Percentiles rank a stretch among this genome's conserved stretches.
Conservation (phyloP, 2,797 vertebrate species). For the Apodemus agrarius region DNA sequence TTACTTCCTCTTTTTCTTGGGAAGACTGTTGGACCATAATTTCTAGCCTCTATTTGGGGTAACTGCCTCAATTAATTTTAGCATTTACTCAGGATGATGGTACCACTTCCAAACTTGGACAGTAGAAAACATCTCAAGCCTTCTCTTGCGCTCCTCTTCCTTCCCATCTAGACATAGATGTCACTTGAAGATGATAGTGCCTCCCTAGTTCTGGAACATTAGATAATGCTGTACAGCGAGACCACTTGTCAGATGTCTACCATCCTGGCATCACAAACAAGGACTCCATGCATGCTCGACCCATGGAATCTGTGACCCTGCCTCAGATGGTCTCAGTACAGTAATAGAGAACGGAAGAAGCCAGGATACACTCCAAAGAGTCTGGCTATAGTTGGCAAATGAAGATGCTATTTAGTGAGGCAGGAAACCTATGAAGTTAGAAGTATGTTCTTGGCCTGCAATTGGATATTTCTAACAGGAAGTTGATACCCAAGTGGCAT, state of each 20-base stretch:
- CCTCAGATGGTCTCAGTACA: not conserved
- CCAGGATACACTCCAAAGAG: not conserved
- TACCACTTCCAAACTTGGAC: not conserved
- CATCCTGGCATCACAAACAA: not conserved
- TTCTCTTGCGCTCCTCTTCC: not conserved
- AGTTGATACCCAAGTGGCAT: not conserved
- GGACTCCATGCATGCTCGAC: not conserved
- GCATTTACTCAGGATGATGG: not conserved
- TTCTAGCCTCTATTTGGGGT: not conserved
- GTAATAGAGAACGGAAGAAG: not conserved
- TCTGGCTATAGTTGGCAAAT: not conserved
- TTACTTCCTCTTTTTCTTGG: not conserved
- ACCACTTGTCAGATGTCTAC: not conserved
- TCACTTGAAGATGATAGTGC: not conserved
- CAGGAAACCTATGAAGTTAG: conserved; percentile 1
- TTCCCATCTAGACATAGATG: not conserved
- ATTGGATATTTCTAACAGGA: conserved; percentile 7
- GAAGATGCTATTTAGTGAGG: not conserved
- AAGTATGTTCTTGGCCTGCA: not conserved
- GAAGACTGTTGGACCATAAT: not conserved
- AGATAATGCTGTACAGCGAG: not conserved
- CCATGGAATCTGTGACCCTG: not conserved
- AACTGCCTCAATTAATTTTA: not conserved
- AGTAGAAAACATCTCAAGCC: not conserved
- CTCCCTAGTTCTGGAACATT: not conserved